These are phyloP conservation scores for Eucera pruinosa DNA, from an alignment of 2,888 invertebrate genomes.

Conservation along the genomic window DNA sequence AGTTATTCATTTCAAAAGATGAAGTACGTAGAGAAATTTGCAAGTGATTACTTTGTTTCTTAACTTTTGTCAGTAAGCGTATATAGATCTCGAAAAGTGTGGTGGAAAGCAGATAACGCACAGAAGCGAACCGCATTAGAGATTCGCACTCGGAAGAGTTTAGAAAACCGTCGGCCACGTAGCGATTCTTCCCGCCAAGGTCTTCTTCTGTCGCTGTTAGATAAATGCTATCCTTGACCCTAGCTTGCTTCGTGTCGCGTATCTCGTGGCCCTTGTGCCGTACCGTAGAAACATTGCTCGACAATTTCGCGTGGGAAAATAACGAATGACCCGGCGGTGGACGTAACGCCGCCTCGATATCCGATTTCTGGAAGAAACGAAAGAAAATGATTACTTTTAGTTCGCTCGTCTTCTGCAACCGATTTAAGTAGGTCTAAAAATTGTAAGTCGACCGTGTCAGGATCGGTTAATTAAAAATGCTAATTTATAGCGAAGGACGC, in stretches of 20 bases:
- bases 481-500: conserved; percentile 12
- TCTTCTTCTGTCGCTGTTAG: conserved; percentile 72
- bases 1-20: too few species aligned
- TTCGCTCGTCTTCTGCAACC: neutral
- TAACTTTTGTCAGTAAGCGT: too few species aligned
- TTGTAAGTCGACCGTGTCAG: neutral
- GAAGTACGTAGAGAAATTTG: too few species aligned
- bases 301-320: neutral
- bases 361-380: conserved; percentile 34
- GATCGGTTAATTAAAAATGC: neutral
- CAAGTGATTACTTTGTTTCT: too few species aligned
- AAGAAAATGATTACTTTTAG: too few species aligned
- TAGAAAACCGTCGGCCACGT: conserved; percentile 83
- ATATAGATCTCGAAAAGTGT: too few species aligned
- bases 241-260: neutral
- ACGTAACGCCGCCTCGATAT: neutral
- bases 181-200: conserved; percentile 82
- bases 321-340: conserved; percentile 51
- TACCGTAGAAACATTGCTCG: conserved; percentile 37
- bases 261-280: neutral
- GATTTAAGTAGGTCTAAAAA: neutral
- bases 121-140: conserved; percentile 73
- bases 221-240: conserved; percentile 31
- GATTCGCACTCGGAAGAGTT: conserved; percentile 81
- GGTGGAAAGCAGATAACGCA: too few species aligned